phyloP scores from a whole-genome alignment of 1,140 invertebrate species.

The Calosoma granatense region DNA sequence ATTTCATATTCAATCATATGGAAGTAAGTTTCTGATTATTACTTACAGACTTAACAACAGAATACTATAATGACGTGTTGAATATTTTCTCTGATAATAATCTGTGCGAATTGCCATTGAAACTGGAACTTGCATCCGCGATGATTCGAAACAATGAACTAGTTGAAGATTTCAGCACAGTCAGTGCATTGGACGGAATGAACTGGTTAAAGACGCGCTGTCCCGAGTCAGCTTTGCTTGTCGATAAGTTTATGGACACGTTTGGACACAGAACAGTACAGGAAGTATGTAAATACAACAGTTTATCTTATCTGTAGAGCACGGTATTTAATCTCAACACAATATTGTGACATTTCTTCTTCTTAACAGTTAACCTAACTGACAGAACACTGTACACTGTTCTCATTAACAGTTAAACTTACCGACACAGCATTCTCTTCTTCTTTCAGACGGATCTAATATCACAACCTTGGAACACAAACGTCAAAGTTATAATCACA shows the following conservation, averaged over 20 bases:
- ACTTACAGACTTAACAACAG: background rate
- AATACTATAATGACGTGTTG: background rate
- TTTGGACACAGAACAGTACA: background rate
- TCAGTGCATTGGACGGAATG: background rate
- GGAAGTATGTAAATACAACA: background rate
- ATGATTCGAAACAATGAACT: background rate
- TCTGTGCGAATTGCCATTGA: background rate
- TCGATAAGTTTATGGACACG: background rate
- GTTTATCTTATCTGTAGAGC: no score
- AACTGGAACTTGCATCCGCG: background rate
- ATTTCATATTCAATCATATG: no score
- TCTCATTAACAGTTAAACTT: no score
- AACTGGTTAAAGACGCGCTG: background rate
- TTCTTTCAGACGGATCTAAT: no score
- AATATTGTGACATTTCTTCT: no score
- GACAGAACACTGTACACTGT: no score
- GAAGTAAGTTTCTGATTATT: background rate
- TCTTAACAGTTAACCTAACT: no score
- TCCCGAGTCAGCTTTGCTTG: background rate
- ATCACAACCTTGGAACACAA: no score
- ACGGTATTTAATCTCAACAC: no score
- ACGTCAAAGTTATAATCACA: no score
- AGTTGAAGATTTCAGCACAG: background rate
- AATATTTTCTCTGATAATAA: background rate
- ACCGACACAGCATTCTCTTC: no score